phyloP scores from a whole-genome alignment of 1,140 invertebrate species.

The Tetranychus urticae region DNA sequence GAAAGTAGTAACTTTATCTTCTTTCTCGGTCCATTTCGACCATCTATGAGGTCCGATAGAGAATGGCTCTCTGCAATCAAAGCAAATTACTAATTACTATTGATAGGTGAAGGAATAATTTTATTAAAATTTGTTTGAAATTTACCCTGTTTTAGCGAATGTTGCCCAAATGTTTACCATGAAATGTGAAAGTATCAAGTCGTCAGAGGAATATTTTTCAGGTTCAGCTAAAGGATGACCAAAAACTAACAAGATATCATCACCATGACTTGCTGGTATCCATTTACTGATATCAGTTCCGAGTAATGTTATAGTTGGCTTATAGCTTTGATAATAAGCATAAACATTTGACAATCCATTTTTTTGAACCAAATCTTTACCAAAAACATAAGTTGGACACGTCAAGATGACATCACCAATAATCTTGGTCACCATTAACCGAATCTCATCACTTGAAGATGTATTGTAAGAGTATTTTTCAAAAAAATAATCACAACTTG shows the following conservation, averaged over 20 bases:
- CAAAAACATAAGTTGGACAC: background rate
- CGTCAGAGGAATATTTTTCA: slow-evolving; percentile 15
- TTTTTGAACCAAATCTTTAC: background rate
- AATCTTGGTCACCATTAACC: background rate
- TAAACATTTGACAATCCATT: background rate
- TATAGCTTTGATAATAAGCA: background rate
- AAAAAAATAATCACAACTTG: no score
- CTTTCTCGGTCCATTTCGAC: no score
- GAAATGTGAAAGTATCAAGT: slow-evolving; percentile 15
- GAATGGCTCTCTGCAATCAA: no score
- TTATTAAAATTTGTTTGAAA: no score
- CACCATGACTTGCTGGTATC: slow-evolving; percentile 28
- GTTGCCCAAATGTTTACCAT: slow-evolving; percentile 24
- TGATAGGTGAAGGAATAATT: no score
- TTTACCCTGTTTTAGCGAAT: slow-evolving; percentile 12
- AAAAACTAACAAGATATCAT: slow-evolving; percentile 28
- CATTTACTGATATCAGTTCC: slow-evolving; percentile 13
- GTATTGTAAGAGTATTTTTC: no score
- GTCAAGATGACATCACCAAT: background rate
- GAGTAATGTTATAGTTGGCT: background rate
- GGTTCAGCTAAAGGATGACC: slow-evolving; percentile 20
- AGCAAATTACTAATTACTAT: no score
- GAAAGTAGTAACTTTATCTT: no score
- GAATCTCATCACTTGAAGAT: no score
- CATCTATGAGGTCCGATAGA: no score